phyloP scores from a whole-genome alignment of 2,888 invertebrate species.

The Acleris laterana region DNA sequence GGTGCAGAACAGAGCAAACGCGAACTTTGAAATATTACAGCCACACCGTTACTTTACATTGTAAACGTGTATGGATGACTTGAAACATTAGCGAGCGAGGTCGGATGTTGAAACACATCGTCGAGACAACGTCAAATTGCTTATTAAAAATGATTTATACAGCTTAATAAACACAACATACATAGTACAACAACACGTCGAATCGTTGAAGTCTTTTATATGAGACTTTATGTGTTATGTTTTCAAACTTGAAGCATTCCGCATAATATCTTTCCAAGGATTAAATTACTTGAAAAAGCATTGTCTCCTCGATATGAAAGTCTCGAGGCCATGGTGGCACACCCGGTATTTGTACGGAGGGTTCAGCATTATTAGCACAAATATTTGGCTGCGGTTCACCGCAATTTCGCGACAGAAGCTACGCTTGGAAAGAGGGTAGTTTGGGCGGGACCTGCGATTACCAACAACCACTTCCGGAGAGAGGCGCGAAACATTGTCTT shows the following conservation, averaged over 20 bases:
- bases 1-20: constrained; percentile 41
- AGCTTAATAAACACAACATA: constrained; percentile 1
- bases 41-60: constrained; percentile 33
- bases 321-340: constrained; percentile 10
- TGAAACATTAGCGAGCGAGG: constrained; percentile 26
- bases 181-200: constrained; percentile 7
- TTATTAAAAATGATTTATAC: constrained; percentile 34
- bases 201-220: constrained; percentile 32
- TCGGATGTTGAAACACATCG: constrained; percentile 22
- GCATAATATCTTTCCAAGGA: background rate
- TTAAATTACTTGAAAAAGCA: constrained; percentile 7
- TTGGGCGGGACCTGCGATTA: constrained; percentile 56
- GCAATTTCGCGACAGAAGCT: constrained; percentile 50
- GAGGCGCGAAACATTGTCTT: constrained; percentile 67
- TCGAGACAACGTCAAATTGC: constrained; percentile 31
- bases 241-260: background rate
- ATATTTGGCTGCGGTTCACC: constrained; percentile 49
- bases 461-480: constrained; percentile 69
- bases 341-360: constrained; percentile 9
- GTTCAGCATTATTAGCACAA: constrained; percentile 22
- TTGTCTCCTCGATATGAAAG: constrained; percentile 12
- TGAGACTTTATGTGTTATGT: background rate
- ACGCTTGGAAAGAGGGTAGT: constrained; percentile 55
- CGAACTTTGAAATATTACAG: constrained; percentile 43
- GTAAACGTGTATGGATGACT: constrained; percentile 22